Conservation (phyloP, 2,797 vertebrate species). For the Rachycentron canadum region DNA sequence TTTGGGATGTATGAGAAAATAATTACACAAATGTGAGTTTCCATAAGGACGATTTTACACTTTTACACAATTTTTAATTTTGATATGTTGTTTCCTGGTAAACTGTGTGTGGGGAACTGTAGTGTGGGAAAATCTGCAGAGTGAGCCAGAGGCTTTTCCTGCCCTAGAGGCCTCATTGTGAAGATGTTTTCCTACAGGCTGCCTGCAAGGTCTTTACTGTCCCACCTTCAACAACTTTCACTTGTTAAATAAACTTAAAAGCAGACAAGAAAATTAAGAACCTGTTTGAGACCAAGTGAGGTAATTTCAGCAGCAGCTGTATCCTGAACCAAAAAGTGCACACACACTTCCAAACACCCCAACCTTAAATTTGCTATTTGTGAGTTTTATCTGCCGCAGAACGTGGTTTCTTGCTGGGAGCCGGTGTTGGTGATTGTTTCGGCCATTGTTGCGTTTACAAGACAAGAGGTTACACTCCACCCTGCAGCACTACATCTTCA, state of each 20-base stretch:
- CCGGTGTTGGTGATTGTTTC: too few relatives aligned
- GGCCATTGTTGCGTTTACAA: too few relatives aligned
- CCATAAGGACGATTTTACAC: not conserved
- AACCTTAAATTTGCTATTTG: not conserved
- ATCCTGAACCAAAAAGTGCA: not conserved
- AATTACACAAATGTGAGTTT: not conserved
- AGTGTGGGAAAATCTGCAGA: conserved; percentile 47
- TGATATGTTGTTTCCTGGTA: conserved; percentile 42
- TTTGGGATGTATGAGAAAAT: not conserved
- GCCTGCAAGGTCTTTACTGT: conserved; percentile 33
- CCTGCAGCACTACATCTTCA: too few relatives aligned
- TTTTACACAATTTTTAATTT: conserved; percentile 47
- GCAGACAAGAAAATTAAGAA: conserved; percentile 55
- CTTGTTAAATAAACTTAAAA: conserved; percentile 50
- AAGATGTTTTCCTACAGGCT: conserved; percentile 50
- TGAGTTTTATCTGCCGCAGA: too few relatives aligned
- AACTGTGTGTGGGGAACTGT: conserved; percentile 42
- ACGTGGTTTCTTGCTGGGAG: too few relatives aligned
- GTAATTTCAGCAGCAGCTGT: conserved; percentile 15
- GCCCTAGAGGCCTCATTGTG: conserved; percentile 53
- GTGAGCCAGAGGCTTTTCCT: conserved; percentile 31
- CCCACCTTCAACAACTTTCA: conserved; percentile 43
- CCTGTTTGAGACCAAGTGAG: conserved; percentile 28
- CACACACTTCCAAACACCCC: not conserved
- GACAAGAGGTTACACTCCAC: too few relatives aligned